Evolutionary conservation across 1,140 invertebrate species (phyloP).

Genomic region (Achroia grisella): DNA sequence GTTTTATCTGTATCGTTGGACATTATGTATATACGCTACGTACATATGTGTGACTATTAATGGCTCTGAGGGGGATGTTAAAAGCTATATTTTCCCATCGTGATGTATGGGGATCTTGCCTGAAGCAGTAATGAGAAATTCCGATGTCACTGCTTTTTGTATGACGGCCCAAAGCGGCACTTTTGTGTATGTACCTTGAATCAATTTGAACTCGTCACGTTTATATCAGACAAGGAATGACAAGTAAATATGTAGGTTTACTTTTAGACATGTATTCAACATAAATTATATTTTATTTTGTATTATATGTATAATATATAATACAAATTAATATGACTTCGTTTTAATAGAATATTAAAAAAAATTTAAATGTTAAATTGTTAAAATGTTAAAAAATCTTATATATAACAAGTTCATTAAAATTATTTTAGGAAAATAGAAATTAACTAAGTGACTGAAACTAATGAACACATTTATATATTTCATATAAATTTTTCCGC

Average conservation of each 20-base stretch:
- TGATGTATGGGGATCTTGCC: slow-evolving; percentile 59
- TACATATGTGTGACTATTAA: slow-evolving; percentile 38
- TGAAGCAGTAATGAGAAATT: slow-evolving; percentile 64
- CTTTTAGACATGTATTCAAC: too few relatives aligned
- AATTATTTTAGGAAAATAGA: too few relatives aligned
- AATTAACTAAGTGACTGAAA: too few relatives aligned
- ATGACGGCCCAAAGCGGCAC: slow-evolving; percentile 31
- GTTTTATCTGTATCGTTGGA: slow-evolving; percentile 12
- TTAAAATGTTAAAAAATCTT: too few relatives aligned
- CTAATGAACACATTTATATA: too few relatives aligned
- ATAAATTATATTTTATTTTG: too few relatives aligned
- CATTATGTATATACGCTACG: slow-evolving; percentile 9
- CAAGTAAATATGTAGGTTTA: background rate
- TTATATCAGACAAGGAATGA: background rate
- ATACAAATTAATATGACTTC: too few relatives aligned
- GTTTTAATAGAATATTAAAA: too few relatives aligned
- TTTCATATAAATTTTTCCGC: too few relatives aligned
- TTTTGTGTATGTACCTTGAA: slow-evolving; percentile 32
- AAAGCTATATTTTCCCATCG: slow-evolving; percentile 62
- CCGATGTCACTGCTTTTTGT: slow-evolving; percentile 60
- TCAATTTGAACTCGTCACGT: slow-evolving; percentile 35
- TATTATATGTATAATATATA: too few relatives aligned
- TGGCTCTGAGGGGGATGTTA: slow-evolving; percentile 45
- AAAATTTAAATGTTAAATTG: too few relatives aligned
- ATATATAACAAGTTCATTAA: too few relatives aligned